Base-by-base conservation (phyloP, 2,797 vertebrate species). In the Esox masquinongy region DNA sequence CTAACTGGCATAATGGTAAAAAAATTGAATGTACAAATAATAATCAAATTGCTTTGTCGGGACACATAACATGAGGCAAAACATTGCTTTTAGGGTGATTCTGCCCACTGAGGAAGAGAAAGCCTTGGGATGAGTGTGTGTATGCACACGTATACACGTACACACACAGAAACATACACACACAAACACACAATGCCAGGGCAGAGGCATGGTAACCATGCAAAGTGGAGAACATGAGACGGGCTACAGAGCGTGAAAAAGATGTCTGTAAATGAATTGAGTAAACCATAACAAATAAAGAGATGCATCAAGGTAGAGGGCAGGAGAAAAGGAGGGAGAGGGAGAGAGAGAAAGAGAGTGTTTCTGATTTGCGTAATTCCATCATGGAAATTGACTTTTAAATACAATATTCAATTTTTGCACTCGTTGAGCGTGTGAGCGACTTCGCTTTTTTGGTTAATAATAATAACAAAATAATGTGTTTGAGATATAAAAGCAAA, bases 391-490 rank as follows among this genome's bases (percentile, higher is more conserved):
- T 93, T 91, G 89, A 92, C 91, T 94, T 94, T 94, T 93, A 94
- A 94, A 93, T 91, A 90, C 90, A 92, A 93, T 92, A 93, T 94
- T 94, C 91, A 93, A 93, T 94, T 94, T 93, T 78, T 64, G 66
- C 84, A 86, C 85, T 88, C 84, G 77, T 85, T 84, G 73, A 85
- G 85, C 72, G 70, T 73, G 75, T 77, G 82, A 72, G 61, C 66
- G 75, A 78, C 74, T 51, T 79, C 70, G 84, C 88, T 89, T 90
- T 90, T 89, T 89, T 88, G 74, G 85, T 87, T 91, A 87, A 89
- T 90, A 90, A 90, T 92, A 92, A 94, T 91, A 93, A 93, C 92
- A 93, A 92, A 92, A 93, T 92, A 92, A 94, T 92, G 89, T 89
- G 89, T 87, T 89, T 88, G 87, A 91, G 83, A 92, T 87, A 91